phyloP scores from a whole-genome alignment of 1,140 invertebrate species.

The Pomacea maculata region DNA sequence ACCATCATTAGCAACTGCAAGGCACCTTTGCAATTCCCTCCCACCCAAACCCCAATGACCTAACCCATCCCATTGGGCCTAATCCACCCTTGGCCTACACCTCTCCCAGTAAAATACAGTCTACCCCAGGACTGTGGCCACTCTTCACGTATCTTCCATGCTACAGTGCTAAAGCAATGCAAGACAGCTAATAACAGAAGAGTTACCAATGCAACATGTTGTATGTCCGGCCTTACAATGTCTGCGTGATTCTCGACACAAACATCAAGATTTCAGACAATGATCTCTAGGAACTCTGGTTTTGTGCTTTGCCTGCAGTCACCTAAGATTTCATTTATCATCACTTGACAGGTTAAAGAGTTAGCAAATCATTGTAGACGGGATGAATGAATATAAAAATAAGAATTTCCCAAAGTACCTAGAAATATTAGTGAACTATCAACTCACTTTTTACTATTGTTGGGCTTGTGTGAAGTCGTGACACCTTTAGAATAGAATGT shows the following conservation, averaged over 20 bases:
- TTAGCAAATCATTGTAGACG: background rate
- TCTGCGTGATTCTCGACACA: constrained; percentile 5
- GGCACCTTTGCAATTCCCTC: no score
- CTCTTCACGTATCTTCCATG: no score
- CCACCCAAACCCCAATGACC: no score
- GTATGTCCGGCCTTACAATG: constrained; percentile 20
- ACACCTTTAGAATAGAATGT: constrained; percentile 57
- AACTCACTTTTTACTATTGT: constrained; percentile 3
- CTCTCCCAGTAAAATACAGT: no score
- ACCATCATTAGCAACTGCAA: no score
- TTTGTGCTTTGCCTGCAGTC: constrained; percentile 6
- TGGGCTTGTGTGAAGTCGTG: background rate
- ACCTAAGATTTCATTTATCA: constrained; percentile 18
- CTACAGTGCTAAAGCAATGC: no score
- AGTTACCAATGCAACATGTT: no score
- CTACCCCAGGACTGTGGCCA: no score
- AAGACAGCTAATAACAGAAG: no score
- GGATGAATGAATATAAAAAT: background rate
- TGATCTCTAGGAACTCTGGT: constrained; percentile 10
- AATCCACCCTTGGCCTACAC: no score
- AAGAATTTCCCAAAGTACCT: background rate
- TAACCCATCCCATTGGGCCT: no score
- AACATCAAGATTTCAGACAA: constrained; percentile 24
- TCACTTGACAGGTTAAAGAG: constrained; percentile 5
- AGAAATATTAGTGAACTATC: background rate